A percentile compares a stretch with the other conserved stretches of the same genome.
Conservation (phyloP, 92 coral and sea anemone genomes). For the Actinernus sp. region DNA sequence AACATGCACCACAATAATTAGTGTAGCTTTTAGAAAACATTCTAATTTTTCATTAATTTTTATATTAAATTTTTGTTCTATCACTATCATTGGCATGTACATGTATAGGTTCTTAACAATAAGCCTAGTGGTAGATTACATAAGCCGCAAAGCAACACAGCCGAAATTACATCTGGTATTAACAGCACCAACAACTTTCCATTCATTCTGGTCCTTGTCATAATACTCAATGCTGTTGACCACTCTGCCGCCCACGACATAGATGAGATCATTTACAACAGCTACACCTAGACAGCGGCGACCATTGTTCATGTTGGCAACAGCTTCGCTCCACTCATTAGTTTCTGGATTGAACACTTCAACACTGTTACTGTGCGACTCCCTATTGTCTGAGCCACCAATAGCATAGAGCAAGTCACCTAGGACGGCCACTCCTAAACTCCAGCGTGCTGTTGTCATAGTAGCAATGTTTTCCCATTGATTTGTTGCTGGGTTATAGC, state of each 20-base stretch:
- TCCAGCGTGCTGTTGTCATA: constrained; percentile 96
- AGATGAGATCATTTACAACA: constrained; percentile 95
- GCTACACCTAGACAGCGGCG: constrained; percentile 99
- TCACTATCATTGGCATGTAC: too few species aligned
- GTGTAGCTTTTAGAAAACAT: too few species aligned
- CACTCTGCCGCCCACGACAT: constrained; percentile 98
- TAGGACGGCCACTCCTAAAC: constrained; percentile 98
- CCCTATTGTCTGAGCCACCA: constrained; percentile 96
- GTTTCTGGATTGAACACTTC: constrained; percentile 85
- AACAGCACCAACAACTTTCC: constrained; percentile 97
- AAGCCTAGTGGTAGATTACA: too few species aligned
- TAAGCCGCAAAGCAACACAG: constrained; percentile 91
- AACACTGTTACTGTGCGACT: constrained; percentile 91
- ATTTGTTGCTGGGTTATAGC: constrained; percentile 76
- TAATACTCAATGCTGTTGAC: constrained; percentile 97
- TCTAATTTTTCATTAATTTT: too few species aligned
- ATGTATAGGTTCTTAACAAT: too few species aligned
- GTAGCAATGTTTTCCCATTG: constrained; percentile 93
- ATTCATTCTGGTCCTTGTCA: constrained; percentile 84
- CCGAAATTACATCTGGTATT: constrained; percentile 98
- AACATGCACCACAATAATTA: too few species aligned
- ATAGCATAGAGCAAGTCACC: constrained; percentile 87
- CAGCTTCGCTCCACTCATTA: constrained; percentile 87
- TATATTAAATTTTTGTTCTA: too few species aligned
- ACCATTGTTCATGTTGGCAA: constrained; percentile 94